Base-by-base conservation (phyloP, 2,113 vertebrate species). In the Megaleporinus macrocephalus region DNA sequence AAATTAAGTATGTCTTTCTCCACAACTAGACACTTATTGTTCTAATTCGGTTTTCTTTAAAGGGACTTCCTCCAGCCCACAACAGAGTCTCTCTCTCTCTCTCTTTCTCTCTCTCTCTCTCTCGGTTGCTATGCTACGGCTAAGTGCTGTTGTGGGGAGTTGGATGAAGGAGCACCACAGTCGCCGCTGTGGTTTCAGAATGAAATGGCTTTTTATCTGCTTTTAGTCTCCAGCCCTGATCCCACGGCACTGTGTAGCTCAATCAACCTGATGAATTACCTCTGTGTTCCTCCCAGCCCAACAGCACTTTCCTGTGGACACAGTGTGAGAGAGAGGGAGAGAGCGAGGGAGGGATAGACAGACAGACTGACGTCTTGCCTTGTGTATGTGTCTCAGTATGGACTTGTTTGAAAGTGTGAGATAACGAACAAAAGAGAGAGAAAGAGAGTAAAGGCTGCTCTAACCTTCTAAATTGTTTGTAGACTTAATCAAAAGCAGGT, bases 171-270 rank as follows among this genome's bases (percentile, higher is more conserved):
- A 79, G 47, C 57, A 47, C 73, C 61, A 72, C n/a, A 83, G 26
- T 72, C 30, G 22, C 80, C 76, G 69, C 65, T 79, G 80, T 57
- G 79, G 68, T 73, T 82, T 70, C 65, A 26, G 26, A 79, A 79
- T 79, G 71, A 83, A 85, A 79, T 75, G 65, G 72, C 80, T 79
- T 78, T 83, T 83, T 79, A 85, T 85, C 84, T 70, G 80, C 73
- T 73, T 75, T 51, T 79, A 22, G 80, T 75, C 76, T 85, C 41
- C 41, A 82, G 80, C 44, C 55, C n/a, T 9, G 20, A 68, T 81
- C 75, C 84, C 79, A 41, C 36, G 71, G 55, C 29, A 79, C 69
- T 44, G 69, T 78, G 44, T 59, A 85, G 63, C 65, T 63, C 76
- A 79, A 49, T 85, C 78, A 61, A 79, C 77, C 73, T 86, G 81